phyloP scores from a whole-genome alignment of 2,888 invertebrate genomes.

The Loripinus fragilis region DNA sequence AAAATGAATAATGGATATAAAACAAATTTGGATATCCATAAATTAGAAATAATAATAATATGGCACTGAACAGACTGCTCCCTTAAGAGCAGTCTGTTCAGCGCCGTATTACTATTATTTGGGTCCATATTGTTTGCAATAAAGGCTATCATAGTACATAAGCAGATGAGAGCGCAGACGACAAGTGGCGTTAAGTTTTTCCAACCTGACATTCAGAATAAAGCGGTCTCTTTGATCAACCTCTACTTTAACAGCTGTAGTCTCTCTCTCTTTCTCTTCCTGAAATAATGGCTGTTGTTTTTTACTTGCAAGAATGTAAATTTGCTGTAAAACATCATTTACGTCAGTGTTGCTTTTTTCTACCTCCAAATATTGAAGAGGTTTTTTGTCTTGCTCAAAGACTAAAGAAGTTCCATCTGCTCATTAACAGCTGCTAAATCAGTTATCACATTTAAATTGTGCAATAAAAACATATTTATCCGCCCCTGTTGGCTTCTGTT shows the following conservation, averaged over 20 bases:
- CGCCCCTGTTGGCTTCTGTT: background rate
- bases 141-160: no score
- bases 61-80: no score
- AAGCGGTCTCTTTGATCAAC: no score
- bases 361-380: background rate
- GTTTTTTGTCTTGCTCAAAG: background rate
- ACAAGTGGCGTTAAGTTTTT: no score
- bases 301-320: background rate
- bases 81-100: no score
- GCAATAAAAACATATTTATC: background rate
- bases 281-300: background rate
- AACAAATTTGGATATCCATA: no score
- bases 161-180: no score
- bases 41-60: no score
- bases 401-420: constrained; percentile 14
- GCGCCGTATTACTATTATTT: no score
- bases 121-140: no score
- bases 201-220: no score
- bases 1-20: no score
- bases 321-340: constrained; percentile 8
- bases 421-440: constrained; percentile 1
- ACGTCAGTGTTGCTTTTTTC: background rate
- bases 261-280: background rate
- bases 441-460: constrained; percentile 12
- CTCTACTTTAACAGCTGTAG: background rate